A percentile compares a stretch with the other conserved stretches of the same genome.
phyloP scores from a whole-genome alignment of 1,140 invertebrate species.

The Sesamia nonagrioides region DNA sequence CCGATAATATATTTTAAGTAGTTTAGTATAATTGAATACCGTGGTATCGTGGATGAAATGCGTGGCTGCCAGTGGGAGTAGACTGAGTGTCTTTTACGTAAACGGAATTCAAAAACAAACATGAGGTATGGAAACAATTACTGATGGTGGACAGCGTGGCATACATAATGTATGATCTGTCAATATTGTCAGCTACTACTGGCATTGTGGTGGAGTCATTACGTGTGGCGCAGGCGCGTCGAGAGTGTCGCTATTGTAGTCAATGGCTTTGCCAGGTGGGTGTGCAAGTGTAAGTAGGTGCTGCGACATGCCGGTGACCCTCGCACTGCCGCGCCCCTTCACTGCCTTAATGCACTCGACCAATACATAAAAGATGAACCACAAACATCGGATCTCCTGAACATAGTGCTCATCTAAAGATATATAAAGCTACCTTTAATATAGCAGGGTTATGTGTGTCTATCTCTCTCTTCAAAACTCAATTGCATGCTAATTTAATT shows the following conservation, averaged over 20 bases:
- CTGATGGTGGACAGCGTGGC: constrained; percentile 54
- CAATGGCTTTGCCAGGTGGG: constrained; percentile 80
- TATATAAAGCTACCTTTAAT: background rate
- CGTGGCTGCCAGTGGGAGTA: background rate
- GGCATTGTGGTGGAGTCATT: constrained; percentile 74
- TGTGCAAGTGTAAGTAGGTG: constrained; percentile 83
- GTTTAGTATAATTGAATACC: constrained; percentile 50
- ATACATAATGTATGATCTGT: constrained; percentile 75
- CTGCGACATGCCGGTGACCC: constrained; percentile 64
- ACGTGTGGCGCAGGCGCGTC: constrained; percentile 68
- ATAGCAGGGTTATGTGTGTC: background rate
- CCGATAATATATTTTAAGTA: constrained; percentile 61
- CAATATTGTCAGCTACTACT: constrained; percentile 79
- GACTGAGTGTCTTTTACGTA: constrained; percentile 51
- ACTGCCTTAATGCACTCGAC: background rate
- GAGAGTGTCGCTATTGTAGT: constrained; percentile 79
- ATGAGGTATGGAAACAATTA: constrained; percentile 68
- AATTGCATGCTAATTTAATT: constrained; percentile 5
- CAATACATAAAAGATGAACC: background rate
- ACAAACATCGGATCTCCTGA: too few relatives aligned
- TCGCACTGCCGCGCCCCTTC: constrained; percentile 31
- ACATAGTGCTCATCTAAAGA: too few relatives aligned
- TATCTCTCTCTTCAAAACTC: background rate
- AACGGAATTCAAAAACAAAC: constrained; percentile 59
- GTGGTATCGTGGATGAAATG: constrained; percentile 7